phyloP scores from a whole-genome alignment of 2,113 vertebrate species.

The Pluvialis apricaria region DNA sequence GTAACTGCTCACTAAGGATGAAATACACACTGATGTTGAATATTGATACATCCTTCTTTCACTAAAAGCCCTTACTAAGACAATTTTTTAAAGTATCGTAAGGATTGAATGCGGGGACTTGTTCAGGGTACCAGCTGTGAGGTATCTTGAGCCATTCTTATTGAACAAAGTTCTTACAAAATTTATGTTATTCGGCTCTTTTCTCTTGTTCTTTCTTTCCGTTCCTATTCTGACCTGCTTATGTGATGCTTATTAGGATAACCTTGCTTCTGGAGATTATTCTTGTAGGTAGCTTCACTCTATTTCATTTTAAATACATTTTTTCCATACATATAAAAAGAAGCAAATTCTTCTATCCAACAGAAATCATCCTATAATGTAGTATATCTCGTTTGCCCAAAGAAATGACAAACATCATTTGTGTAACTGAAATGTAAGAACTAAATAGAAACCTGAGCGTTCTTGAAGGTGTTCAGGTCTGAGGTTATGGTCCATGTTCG shows the following conservation, averaged over 20 bases:
- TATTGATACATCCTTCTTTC: constrained; percentile 19
- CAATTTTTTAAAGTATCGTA: constrained; percentile 3
- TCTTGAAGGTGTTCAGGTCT: neutral
- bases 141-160: neutral
- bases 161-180: neutral
- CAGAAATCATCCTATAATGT: neutral
- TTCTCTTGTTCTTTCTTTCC: neutral
- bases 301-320: neutral
- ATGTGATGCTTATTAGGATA: neutral
- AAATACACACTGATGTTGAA: constrained; percentile 12
- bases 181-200: neutral
- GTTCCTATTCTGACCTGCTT: neutral
- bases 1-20: constrained; percentile 21
- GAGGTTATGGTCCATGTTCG: neutral
- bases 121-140: neutral
- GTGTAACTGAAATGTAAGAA: neutral
- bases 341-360: neutral
- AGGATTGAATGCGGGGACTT: neutral
- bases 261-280: neutral
- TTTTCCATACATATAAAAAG: neutral
- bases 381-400: neutral
- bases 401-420: neutral
- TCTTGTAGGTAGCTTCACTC: neutral
- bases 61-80: neutral
- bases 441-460: neutral